Percentiles rank a stretch among this genome's conserved stretches.
Conservation (phyloP, 2,888 invertebrate genomes). For the Ormyrus thymus region DNA sequence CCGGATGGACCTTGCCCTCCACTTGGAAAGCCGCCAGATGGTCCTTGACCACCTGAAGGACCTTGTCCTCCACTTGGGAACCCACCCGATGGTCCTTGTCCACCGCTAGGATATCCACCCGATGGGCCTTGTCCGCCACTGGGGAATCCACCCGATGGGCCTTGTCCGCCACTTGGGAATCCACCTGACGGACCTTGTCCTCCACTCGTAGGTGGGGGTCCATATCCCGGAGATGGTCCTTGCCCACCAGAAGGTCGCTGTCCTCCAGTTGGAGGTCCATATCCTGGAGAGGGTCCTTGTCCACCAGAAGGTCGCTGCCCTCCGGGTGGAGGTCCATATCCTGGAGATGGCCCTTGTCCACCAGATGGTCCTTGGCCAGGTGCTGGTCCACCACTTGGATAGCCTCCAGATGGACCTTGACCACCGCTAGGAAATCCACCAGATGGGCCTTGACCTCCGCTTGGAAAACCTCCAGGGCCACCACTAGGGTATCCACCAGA, state of each 20-base stretch:
- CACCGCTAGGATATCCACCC: conserved; percentile 66
- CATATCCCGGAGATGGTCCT: conserved; percentile 57
- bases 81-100: conserved; percentile 58
- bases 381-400: conserved; percentile 49
- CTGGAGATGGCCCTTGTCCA: conserved; percentile 58
- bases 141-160: conserved; percentile 53
- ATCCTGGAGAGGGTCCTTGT: conserved; percentile 41
- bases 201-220: conserved; percentile 55
- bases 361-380: conserved; percentile 26
- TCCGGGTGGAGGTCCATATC: conserved; percentile 21
- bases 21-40: conserved; percentile 60
- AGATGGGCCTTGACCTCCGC: conserved; percentile 53
- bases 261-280: conserved; percentile 53
- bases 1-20: conserved; percentile 56
- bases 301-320: conserved; percentile 59
- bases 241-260: conserved; percentile 43
- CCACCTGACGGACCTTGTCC: conserved; percentile 57
- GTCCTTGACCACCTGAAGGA: conserved; percentile 56
- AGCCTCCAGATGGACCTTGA: conserved; percentile 17
- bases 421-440: conserved; percentile 51
- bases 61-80: conserved; percentile 58
- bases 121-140: conserved; percentile 60
- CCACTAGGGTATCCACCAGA: conserved; percentile 56
- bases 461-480: conserved; percentile 54
- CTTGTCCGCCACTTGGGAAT: conserved; percentile 52